Evolutionary conservation across 92 coral and sea anemone genomes (phyloP), one percentile per base, ranked within the genome.

Genomic region (Parazoanthus darwini): DNA sequence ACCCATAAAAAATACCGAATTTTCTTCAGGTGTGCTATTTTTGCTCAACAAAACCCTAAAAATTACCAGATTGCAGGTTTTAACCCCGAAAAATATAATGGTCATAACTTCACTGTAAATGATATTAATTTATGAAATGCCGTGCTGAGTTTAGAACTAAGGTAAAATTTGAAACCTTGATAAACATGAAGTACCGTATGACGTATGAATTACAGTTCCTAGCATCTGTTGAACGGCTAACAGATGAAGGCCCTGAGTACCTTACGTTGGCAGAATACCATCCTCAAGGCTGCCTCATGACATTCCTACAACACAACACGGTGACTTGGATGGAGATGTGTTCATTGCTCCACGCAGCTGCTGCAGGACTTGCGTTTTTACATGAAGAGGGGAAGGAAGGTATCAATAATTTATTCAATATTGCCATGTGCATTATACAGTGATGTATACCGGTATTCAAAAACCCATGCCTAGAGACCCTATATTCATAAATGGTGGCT

Each of bases 311-410:
- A 14, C 51, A 81, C 51, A 81, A 81, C 72, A 81, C 85, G 2
- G 85, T 81, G 74, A 58, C 46, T 7, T 63, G 74, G 74, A 58
- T 26, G 22, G 85, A 81, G 18, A 63, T 38, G 85, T 58, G 74
- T 23, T 66, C 29, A 7, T 36, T 81, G 74, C 29, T 59, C 6
- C 50, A 63, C 15, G 36, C 85, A 18, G 44, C 26, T 5, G 74
- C 85, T 22, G 73, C 51, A 58, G 85, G 85, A 81, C 51, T 81
- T 36, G 74, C 85, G 7, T 81, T 54, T 22, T n/a, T 81, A 63
- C 85, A 81, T 26, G 0, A 81, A 5, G 14, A 20, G 2, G 85
- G 74, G 8, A 4, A 18, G 39, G 54, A 76, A 76, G 80, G 80
- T 74, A 15, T 10, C 16, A 46, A 5, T 8, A 0, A 46, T 46